Conservation (phyloP, 2,113 vertebrate genomes). For the Cinclus cinclus region DNA sequence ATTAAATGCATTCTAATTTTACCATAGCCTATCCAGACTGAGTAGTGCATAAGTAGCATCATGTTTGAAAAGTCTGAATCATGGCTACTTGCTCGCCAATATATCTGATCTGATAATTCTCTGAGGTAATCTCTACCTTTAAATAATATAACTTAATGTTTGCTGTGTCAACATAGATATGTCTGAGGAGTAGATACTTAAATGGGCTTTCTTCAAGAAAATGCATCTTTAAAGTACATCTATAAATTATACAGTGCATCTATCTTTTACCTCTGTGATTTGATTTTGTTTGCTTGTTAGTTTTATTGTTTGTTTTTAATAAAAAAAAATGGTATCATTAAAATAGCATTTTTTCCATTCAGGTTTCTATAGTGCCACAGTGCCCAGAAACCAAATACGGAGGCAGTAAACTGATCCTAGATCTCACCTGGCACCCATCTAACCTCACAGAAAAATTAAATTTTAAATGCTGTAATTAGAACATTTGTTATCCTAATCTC, state of each 20-base stretch:
- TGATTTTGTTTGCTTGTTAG: background rate
- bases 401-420: background rate
- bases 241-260: background rate
- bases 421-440: background rate
- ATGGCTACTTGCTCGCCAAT: background rate
- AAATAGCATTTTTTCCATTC: background rate
- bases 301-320: background rate
- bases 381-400: background rate
- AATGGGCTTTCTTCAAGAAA: background rate
- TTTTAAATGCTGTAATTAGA: background rate
- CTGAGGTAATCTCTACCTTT: background rate
- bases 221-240: background rate
- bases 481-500: background rate
- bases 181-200: background rate
- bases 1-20: background rate
- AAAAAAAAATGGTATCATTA: background rate
- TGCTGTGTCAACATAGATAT: background rate
- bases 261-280: background rate
- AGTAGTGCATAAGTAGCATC: background rate
- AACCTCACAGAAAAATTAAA: background rate
- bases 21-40: background rate
- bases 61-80: background rate
- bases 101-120: background rate
- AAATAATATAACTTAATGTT: background rate
- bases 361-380: background rate